Evolutionary conservation across 2,113 vertebrate species (phyloP).

Genomic region (Zootoca vivipara): DNA sequence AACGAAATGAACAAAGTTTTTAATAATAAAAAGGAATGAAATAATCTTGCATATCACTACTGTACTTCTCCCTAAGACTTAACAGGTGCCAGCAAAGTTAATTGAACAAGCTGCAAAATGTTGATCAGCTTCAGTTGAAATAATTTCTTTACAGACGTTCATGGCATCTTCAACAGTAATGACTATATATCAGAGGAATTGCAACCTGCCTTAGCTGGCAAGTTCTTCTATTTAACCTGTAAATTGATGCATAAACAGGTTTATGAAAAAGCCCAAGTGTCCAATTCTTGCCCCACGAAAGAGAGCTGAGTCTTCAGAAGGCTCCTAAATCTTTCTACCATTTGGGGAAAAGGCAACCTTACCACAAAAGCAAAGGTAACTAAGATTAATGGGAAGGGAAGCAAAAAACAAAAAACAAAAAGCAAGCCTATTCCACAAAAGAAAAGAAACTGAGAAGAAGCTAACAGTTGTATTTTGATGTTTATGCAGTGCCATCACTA

Average conservation of each 20-base stretch:
- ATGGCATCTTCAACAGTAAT: background rate
- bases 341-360: background rate
- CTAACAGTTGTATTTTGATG: constrained; percentile 18
- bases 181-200: constrained; percentile 15
- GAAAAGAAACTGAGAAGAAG: constrained; percentile 41
- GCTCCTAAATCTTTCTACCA: constrained; percentile 8
- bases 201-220: background rate
- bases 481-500: background rate
- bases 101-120: constrained; percentile 20
- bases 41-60: background rate
- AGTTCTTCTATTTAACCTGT: constrained; percentile 6
- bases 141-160: constrained; percentile 4
- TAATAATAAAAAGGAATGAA: background rate
- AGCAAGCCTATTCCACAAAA: constrained; percentile 23
- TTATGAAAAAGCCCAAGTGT: background rate
- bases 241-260: constrained; percentile 14
- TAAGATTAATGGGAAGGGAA: constrained; percentile 44
- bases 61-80: background rate
- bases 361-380: background rate
- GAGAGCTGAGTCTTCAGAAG: background rate
- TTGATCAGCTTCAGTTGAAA: background rate
- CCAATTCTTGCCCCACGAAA: constrained; percentile 10
- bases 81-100: background rate
- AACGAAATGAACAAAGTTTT: background rate
- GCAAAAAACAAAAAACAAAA: background rate